phyloP scores from a whole-genome alignment of 92 coral and sea anemone genomes.

The Palythoa caribaeorum region DNA sequence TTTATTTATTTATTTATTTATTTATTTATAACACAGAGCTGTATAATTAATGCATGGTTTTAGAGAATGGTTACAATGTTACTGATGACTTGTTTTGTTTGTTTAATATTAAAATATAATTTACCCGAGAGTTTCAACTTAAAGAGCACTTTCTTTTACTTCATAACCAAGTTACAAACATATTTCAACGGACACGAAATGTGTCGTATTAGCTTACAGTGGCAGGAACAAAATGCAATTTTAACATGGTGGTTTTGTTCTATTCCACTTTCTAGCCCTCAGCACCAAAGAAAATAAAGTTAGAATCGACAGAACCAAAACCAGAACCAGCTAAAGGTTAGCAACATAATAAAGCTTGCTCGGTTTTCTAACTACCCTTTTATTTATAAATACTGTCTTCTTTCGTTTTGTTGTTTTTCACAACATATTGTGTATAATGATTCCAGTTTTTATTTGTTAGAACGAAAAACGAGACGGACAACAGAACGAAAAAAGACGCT shows the following conservation, averaged over 20 bases:
- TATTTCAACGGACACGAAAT: too few species aligned
- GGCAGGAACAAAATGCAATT: neutral
- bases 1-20: too few species aligned
- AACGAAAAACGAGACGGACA: neutral
- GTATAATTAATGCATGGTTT: too few species aligned
- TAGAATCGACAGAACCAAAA: neutral
- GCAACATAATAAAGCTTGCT: neutral
- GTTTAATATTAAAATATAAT: too few species aligned
- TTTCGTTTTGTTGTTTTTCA: neutral
- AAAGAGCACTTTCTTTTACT: too few species aligned
- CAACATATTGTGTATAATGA: neutral
- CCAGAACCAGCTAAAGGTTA: neutral
- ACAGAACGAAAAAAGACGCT: neutral
- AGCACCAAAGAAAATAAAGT: constrained; percentile 9
- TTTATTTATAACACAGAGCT: too few species aligned
- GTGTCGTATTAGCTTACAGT: too few species aligned
- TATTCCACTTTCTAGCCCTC: neutral
- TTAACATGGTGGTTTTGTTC: neutral
- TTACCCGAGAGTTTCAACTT: too few species aligned
- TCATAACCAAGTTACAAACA: too few species aligned
- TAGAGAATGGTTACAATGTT: too few species aligned
- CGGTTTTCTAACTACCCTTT: neutral
- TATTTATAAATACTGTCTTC: neutral
- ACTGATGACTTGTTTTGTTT: too few species aligned
- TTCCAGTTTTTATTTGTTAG: neutral